Conservation (phyloP, 2,888 invertebrate species). For the Sinelater perroti region DNA sequence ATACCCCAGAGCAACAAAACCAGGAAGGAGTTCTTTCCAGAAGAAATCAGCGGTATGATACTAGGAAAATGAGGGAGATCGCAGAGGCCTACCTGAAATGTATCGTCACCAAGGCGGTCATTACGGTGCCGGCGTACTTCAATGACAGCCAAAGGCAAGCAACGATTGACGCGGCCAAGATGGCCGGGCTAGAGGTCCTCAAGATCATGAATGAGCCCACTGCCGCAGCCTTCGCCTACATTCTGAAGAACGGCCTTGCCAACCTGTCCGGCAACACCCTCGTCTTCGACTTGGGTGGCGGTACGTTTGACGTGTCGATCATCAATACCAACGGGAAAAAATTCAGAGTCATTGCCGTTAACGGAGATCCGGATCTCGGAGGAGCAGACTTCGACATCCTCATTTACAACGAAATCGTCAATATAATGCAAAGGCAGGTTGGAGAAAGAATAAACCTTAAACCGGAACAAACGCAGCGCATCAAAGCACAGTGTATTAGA, state of each 20-base stretch:
- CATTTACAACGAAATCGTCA: conserved; percentile 21
- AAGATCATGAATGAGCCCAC: conserved; percentile 37
- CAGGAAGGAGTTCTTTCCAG: conserved; percentile 28
- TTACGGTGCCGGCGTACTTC: conserved; percentile 41
- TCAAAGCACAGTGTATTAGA: conserved; percentile 31
- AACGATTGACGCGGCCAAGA: conserved; percentile 35
- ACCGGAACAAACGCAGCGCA: conserved; percentile 4
- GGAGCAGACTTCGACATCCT: conserved; percentile 36
- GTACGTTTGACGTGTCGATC: conserved; percentile 39
- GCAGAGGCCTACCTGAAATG: conserved; percentile 17
- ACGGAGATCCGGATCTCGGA: conserved; percentile 35
- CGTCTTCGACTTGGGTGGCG: conserved; percentile 40
- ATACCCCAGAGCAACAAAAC: conserved; percentile 1
- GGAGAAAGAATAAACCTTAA: background rate
- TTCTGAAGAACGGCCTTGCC: conserved; percentile 26
- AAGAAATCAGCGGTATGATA: conserved; percentile 37
- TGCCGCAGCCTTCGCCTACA: conserved; percentile 36
- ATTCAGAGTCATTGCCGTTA: conserved; percentile 32
- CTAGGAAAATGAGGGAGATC: conserved; percentile 29
- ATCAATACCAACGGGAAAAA: conserved; percentile 19
- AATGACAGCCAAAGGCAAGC: conserved; percentile 39
- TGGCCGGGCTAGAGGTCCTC: conserved; percentile 32
- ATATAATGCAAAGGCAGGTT: background rate
- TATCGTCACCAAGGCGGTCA: conserved; percentile 31
- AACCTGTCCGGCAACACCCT: conserved; percentile 17